A percentile compares a stretch with the other conserved stretches of the same genome.
Evolutionary conservation across 1,140 invertebrate species (phyloP).

Genomic region (Lasaia peninsularis): DNA sequence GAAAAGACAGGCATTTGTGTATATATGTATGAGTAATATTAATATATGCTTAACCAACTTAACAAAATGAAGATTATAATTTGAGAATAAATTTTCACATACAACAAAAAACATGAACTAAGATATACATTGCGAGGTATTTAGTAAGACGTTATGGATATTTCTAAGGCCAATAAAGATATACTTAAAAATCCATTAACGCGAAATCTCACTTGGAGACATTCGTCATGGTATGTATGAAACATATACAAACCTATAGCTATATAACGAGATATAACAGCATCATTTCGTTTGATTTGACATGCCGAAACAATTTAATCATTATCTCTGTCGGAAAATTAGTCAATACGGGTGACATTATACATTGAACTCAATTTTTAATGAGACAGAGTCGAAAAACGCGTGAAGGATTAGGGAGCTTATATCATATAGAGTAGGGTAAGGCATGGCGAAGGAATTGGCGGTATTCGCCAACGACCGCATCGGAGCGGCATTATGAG

Average conservation of each 20-base stretch:
- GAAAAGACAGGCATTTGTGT: too few relatives aligned
- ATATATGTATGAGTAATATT: too few relatives aligned
- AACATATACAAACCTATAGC: conserved; percentile 56
- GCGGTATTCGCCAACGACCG: conserved; percentile 70
- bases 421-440: conserved; percentile 47
- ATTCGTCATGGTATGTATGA: conserved; percentile 42
- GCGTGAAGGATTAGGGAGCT: conserved; percentile 22
- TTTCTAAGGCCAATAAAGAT: not conserved
- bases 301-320: conserved; percentile 76
- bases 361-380: conserved; percentile 29
- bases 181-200: conserved; percentile 34
- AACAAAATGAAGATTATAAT: too few relatives aligned
- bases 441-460: conserved; percentile 59
- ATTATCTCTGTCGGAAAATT: conserved; percentile 70
- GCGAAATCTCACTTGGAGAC: conserved; percentile 53
- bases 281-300: conserved; percentile 76
- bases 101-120: too few relatives aligned
- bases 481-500: conserved; percentile 49
- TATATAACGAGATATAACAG: conserved; percentile 75
- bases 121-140: too few relatives aligned
- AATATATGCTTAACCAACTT: too few relatives aligned
- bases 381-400: conserved; percentile 33
- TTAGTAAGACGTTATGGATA: too few relatives aligned
- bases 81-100: too few relatives aligned
- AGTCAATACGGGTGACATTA: conserved; percentile 20